Percentiles rank a stretch among this genome's conserved stretches.
These are phyloP conservation scores for Drymodes brunneopygia DNA, from an alignment of 2,113 vertebrate species.

Conservation along the genomic window DNA sequence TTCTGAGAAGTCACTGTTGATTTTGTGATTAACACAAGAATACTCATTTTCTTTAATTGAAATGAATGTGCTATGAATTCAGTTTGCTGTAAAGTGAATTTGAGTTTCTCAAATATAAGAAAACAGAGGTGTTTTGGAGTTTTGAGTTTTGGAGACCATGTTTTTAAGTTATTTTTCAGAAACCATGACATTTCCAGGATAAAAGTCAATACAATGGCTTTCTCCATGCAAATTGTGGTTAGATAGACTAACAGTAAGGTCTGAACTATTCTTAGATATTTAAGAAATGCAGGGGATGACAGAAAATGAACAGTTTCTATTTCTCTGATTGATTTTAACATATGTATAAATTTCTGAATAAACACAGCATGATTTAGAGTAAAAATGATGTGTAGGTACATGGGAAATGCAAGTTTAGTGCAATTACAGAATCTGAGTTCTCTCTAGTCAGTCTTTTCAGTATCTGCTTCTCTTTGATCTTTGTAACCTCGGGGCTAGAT, in stretches of 20 bases:
- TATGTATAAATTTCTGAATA: background rate
- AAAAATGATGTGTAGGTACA: background rate
- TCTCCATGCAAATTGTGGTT: background rate
- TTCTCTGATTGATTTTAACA: background rate
- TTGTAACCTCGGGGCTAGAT: constrained; percentile 1
- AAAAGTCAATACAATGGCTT: background rate
- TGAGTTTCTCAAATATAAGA: background rate
- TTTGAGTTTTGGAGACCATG: background rate
- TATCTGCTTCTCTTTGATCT: constrained; percentile 25
- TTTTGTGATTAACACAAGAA: background rate
- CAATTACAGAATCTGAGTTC: background rate
- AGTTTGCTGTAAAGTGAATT: background rate
- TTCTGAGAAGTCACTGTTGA: background rate
- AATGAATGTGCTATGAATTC: background rate
- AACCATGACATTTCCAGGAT: background rate
- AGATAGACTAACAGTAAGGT: background rate
- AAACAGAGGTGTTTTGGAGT: background rate
- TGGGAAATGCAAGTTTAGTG: background rate
- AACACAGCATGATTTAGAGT: background rate
- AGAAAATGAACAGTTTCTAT: background rate
- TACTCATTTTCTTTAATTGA: background rate
- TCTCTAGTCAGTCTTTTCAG: background rate
- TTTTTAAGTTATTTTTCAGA: background rate
- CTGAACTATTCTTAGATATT: background rate
- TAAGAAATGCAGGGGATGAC: background rate